phyloP scores from a whole-genome alignment of 2,113 vertebrate genomes.

The Osmerus mordax region DNA sequence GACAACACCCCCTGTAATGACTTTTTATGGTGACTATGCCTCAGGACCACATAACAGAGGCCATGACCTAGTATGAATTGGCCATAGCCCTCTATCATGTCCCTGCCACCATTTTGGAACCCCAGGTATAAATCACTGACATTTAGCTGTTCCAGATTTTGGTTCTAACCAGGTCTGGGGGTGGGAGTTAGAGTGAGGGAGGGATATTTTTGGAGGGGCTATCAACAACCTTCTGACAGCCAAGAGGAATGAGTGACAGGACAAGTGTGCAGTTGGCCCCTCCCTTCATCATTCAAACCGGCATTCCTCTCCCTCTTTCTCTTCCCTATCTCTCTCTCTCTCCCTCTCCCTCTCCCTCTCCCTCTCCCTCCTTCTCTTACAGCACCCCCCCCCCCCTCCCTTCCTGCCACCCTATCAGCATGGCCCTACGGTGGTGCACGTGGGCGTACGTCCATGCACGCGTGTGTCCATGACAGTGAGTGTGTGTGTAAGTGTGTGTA shows the following conservation, averaged over 20 bases:
- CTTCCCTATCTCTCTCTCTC: constrained; percentile 32
- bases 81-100: constrained; percentile 22
- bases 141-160: constrained; percentile 45
- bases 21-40: too few species aligned
- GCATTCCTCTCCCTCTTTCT: constrained; percentile 56
- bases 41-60: background rate
- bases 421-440: constrained; percentile 42
- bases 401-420: constrained; percentile 38
- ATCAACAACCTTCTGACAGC: constrained; percentile 55
- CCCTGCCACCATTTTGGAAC: constrained; percentile 25
- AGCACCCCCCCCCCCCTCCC: constrained; percentile 27
- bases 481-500: constrained; percentile 4
- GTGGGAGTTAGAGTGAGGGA: constrained; percentile 28
- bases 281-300: constrained; percentile 59
- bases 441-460: constrained; percentile 25
- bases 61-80: constrained; percentile 11
- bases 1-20: background rate
- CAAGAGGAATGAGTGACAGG: constrained; percentile 71
- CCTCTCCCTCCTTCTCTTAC: constrained; percentile 33
- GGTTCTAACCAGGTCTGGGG: constrained; percentile 37
- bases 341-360: constrained; percentile 27
- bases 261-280: constrained; percentile 70
- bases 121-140: constrained; percentile 35
- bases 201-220: constrained; percentile 71
- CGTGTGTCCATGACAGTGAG: constrained; percentile 13